Conservation (phyloP, 37 sponge, comb jelly and placozoan genomes). For the Axinella damicornis region DNA sequence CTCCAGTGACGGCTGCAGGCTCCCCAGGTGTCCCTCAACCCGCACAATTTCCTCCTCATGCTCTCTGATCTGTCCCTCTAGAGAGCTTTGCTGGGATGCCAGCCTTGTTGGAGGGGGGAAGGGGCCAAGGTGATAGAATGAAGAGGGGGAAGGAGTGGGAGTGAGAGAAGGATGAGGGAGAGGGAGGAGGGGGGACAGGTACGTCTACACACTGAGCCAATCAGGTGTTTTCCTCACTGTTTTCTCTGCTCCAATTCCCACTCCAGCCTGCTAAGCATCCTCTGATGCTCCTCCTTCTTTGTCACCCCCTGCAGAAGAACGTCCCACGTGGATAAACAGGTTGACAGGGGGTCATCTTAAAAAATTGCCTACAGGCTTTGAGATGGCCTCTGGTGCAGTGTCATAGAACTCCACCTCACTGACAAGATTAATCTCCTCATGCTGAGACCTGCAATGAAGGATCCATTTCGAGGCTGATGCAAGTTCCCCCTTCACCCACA, state of each 20-base stretch:
- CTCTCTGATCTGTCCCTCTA: constrained; percentile 28
- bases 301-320: constrained; percentile 52
- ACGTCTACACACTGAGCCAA: too few relatives aligned
- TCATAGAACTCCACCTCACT: constrained; percentile 74
- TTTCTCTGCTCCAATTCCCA: constrained; percentile 88
- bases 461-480: too few relatives aligned
- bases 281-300: constrained; percentile 68
- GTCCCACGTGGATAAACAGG: neutral
- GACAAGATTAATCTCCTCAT: constrained; percentile 85
- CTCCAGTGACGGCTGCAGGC: constrained; percentile 67
- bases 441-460: constrained; percentile 77
- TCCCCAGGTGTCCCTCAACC: constrained; percentile 45
- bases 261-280: constrained; percentile 80
- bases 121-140: neutral
- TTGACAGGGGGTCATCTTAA: too few relatives aligned
- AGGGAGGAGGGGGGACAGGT: neutral
- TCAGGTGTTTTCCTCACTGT: constrained; percentile 36
- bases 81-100: constrained; percentile 19
- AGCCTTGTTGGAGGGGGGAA: constrained; percentile 35
- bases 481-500: neutral
- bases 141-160: too few relatives aligned
- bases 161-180: too few relatives aligned
- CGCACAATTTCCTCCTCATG: constrained; percentile 39
- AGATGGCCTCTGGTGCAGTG: constrained; percentile 51
- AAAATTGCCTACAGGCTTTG: constrained; percentile 55